These are phyloP conservation scores for Poicephalus gulielmi DNA, from an alignment of 2,113 vertebrate genomes.

Conservation along the genomic window DNA sequence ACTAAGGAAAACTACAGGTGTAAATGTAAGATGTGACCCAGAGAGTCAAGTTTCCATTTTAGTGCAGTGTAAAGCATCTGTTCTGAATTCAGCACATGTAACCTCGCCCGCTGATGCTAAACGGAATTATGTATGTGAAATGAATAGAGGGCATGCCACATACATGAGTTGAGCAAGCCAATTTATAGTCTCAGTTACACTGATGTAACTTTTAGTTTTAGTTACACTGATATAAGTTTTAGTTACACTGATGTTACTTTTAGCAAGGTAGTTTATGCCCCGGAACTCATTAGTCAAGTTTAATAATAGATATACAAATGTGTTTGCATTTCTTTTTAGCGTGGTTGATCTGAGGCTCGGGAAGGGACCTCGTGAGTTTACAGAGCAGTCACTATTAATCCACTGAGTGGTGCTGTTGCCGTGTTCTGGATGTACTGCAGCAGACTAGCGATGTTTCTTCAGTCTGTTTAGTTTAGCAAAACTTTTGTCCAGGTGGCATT, in stretches of 20 bases:
- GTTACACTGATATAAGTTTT: neutral
- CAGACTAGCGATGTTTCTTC: neutral
- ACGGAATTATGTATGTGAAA: neutral
- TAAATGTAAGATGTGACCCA: neutral
- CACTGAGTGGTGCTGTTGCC: constrained; percentile 67
- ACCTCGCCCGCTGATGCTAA: neutral
- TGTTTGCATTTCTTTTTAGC: neutral
- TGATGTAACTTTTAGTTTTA: neutral
- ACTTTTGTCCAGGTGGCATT: constrained; percentile 20
- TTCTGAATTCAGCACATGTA: neutral
- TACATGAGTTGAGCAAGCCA: neutral
- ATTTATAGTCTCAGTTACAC: neutral
- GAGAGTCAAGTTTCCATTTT: neutral
- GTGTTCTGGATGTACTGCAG: neutral
- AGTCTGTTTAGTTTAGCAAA: neutral
- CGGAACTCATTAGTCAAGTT: neutral
- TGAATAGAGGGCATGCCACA: neutral
- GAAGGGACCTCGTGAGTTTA: neutral
- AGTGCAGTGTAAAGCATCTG: neutral
- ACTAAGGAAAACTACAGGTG: neutral
- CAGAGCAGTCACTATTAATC: neutral
- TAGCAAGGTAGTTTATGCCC: neutral
- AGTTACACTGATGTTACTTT: too few species aligned
- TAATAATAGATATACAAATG: neutral
- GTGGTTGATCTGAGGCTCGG: neutral